phyloP scores from a whole-genome alignment of 2,113 vertebrate species.

The Mesembrinibis cayennensis region DNA sequence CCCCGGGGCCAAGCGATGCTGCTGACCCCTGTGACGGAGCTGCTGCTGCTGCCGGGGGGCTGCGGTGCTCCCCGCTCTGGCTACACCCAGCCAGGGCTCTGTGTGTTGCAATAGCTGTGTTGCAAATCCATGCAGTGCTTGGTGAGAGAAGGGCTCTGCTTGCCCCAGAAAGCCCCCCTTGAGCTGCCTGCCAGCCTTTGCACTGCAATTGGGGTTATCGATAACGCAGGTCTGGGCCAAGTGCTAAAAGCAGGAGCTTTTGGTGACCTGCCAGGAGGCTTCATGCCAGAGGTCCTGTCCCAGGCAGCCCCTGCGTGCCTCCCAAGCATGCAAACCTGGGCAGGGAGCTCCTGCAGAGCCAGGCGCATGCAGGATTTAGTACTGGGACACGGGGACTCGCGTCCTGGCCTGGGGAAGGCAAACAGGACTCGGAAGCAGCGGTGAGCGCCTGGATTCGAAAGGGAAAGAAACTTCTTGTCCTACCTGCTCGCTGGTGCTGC shows the following conservation, averaged over 20 bases:
- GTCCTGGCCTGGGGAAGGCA: background rate
- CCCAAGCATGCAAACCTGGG: background rate
- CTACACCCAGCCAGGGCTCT: slow-evolving; percentile 14
- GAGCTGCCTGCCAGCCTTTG: background rate
- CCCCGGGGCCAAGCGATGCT: background rate
- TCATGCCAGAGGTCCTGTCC: fast-evolving
- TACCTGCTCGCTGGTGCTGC: background rate
- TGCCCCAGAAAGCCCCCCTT: fast-evolving
- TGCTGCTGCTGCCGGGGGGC: background rate
- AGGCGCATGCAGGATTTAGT: background rate
- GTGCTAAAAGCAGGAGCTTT: background rate
- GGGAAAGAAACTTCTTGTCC: background rate
- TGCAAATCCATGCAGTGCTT: slow-evolving; percentile 9
- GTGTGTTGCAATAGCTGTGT: background rate
- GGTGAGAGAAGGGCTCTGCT: background rate
- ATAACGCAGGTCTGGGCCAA: fast-evolving
- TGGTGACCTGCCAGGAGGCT: background rate
- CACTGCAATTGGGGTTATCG: fast-evolving
- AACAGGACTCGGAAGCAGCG: fast-evolving
- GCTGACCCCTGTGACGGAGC: background rate
- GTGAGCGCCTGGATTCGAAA: fast-evolving
- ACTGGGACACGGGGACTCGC: background rate
- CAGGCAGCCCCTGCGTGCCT: fast-evolving
- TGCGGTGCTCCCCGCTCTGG: fast-evolving
- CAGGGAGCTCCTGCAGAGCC: background rate